Base-by-base conservation (phyloP, 2,888 invertebrate species). In the Epiblema foenella region DNA sequence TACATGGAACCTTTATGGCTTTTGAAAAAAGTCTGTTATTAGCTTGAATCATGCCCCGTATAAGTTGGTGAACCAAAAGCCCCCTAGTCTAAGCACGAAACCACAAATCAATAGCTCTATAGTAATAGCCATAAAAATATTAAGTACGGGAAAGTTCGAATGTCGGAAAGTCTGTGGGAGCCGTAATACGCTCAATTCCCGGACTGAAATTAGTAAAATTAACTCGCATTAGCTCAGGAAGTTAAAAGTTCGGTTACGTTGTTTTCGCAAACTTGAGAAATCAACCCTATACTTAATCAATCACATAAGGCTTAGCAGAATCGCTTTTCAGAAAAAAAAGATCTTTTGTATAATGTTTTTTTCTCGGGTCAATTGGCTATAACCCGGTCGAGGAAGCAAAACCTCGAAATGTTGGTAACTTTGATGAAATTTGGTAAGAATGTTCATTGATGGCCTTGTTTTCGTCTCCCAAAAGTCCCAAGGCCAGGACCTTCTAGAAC, bases 31-130 rank as follows among this genome's bases (percentile, higher is more conserved):
- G 64, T 39, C 39, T 11, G 10, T 51, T 54, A 24, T n/a, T 54
- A 54, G 54, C 54, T 17, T 54, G 52, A 54, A 24, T 54, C 20
- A 54, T 54, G n/a, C n/a, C 1, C 18, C 20, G n/a, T 10, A 15
- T 20, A 54, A 52, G 51, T 64, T 64, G 37, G 64, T 15, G 20
- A 51, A 20, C 37, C 54, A 52, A 24, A 39, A 64, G 39, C 46
- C 52, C 63, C 64, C 54, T 18, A n/a, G 64, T 65, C 65, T 51
- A 58, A 20, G 46, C 77, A 79, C 76, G 70, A 78, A 72, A 79
- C 77, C 77, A 73, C 79, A 74, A 83, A 82, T 81, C 79, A 77
- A 84, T 82, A 82, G 78, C 66, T 75, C 73, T 67, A 77, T 77
- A 76, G 78, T 74, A 76, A 83, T 82, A 80, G 74, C 76, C 77